These are phyloP conservation scores for Antheraea pernyi DNA, from an alignment of 1,140 invertebrate species.

Conservation along the genomic window DNA sequence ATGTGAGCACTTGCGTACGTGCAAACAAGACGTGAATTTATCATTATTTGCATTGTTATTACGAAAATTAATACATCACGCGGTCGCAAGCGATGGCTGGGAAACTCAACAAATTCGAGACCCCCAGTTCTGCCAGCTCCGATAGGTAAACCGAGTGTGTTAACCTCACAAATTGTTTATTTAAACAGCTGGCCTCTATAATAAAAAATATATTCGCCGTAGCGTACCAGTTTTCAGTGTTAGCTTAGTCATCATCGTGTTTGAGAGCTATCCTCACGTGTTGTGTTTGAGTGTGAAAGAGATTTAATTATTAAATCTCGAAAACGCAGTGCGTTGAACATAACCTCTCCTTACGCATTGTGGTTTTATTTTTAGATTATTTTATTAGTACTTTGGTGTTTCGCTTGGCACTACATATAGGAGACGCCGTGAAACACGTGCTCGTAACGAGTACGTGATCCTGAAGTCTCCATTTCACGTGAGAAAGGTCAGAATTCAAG, in stretches of 20 bases:
- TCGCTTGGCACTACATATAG: constrained; percentile 50
- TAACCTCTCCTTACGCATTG: constrained; percentile 68
- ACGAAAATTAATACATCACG: constrained; percentile 31
- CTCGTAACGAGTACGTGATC: constrained; percentile 30
- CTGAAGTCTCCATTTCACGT: constrained; percentile 28
- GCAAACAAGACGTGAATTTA: constrained; percentile 46
- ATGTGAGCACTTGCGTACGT: constrained; percentile 47
- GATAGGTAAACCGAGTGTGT: constrained; percentile 83
- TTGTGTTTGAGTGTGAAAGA: constrained; percentile 41
- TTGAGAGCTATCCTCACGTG: constrained; percentile 35
- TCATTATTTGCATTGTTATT: constrained; percentile 38
- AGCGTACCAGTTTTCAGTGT: constrained; percentile 46
- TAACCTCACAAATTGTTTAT: constrained; percentile 65
- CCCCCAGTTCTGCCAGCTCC: constrained; percentile 90
- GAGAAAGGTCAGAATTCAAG: constrained; percentile 33
- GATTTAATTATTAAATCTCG: constrained; percentile 19
- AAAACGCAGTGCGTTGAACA: constrained; percentile 36
- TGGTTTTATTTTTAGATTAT: constrained; percentile 75
- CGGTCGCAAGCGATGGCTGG: constrained; percentile 81
- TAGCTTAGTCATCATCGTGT: constrained; percentile 41
- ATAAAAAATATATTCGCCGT: constrained; percentile 48
- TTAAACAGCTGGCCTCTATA: constrained; percentile 69
- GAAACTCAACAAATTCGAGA: constrained; percentile 85
- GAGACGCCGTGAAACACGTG: constrained; percentile 58
- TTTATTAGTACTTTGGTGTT: constrained; percentile 67